Evolutionary conservation across 30 jellyfish, hydroid and myxozoan genomes (phyloP).

Genomic region (Catostylus mosaicus): DNA sequence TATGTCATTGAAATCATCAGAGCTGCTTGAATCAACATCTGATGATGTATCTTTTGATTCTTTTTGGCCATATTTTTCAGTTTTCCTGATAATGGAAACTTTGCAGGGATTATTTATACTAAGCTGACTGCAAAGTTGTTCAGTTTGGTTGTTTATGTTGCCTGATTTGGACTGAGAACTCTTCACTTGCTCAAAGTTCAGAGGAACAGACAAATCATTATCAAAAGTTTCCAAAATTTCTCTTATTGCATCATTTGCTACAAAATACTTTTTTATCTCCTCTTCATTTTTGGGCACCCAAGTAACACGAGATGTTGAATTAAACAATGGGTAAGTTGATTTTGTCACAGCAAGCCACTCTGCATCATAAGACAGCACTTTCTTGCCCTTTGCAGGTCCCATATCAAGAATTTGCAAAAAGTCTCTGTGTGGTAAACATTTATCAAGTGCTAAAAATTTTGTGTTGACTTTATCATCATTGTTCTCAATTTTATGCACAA

Average conservation of each 20-base stretch:
- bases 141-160: conserved; percentile 58
- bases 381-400: conserved; percentile 62
- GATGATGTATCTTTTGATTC: conserved; percentile 11
- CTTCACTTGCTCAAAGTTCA: conserved; percentile 24
- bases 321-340: conserved; percentile 43
- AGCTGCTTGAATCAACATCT: conserved; percentile 51
- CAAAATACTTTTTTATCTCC: conserved; percentile 27
- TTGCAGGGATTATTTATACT: conserved; percentile 70
- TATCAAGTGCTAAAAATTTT: conserved; percentile 91
- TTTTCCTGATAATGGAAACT: conserved; percentile 39
- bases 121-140: conserved; percentile 64
- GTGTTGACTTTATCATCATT: conserved; percentile 31
- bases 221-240: conserved; percentile 16
- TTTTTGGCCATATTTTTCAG: conserved; percentile 32
- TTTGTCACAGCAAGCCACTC: conserved; percentile 85
- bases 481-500: conserved; percentile 62
- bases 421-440: conserved; percentile 87
- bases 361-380: conserved; percentile 66
- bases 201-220: conserved; percentile 49
- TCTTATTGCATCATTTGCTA: conserved; percentile 10
- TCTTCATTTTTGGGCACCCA: conserved; percentile 64
- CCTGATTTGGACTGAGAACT: conserved; percentile 26
- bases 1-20: conserved; percentile 51
- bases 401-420: conserved; percentile 79
- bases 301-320: conserved; percentile 62